Percentiles rank a stretch among this genome's conserved stretches.
phyloP scores from a whole-genome alignment of 2,113 vertebrate species.

The Progne subis region DNA sequence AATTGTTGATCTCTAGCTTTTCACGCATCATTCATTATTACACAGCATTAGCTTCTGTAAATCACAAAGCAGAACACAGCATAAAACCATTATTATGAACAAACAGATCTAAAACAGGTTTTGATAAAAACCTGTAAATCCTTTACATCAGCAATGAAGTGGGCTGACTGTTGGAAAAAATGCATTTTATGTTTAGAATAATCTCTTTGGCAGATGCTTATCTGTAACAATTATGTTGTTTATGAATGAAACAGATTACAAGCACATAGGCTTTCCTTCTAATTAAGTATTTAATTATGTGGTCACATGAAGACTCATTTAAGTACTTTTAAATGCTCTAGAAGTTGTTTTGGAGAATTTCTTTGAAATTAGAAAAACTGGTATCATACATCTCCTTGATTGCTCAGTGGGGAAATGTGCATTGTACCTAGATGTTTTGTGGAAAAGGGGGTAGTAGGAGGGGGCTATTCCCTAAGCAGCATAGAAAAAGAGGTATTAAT shows the following conservation, averaged over 20 bases:
- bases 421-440: background rate
- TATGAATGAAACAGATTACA: background rate
- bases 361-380: background rate
- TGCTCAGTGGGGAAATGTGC: conserved; percentile 6
- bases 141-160: conserved; percentile 67
- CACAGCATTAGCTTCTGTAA: conserved; percentile 17
- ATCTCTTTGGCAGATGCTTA: conserved; percentile 46
- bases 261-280: conserved; percentile 34
- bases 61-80: conserved; percentile 24
- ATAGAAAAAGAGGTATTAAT: background rate
- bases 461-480: background rate
- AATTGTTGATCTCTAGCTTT: background rate
- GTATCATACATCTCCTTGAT: background rate
- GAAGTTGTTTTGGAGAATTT: background rate
- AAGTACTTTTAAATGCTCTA: background rate
- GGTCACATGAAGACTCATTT: background rate
- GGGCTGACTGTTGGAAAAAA: conserved; percentile 63
- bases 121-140: conserved; percentile 69
- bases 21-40: conserved; percentile 23
- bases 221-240: conserved; percentile 34
- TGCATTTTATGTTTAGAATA: conserved; percentile 51
- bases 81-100: conserved; percentile 11
- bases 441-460: background rate
- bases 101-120: conserved; percentile 30
- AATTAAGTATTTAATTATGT: background rate